phyloP scores from a whole-genome alignment of 2,797 vertebrate species.

The Acipenser ruthenus region DNA sequence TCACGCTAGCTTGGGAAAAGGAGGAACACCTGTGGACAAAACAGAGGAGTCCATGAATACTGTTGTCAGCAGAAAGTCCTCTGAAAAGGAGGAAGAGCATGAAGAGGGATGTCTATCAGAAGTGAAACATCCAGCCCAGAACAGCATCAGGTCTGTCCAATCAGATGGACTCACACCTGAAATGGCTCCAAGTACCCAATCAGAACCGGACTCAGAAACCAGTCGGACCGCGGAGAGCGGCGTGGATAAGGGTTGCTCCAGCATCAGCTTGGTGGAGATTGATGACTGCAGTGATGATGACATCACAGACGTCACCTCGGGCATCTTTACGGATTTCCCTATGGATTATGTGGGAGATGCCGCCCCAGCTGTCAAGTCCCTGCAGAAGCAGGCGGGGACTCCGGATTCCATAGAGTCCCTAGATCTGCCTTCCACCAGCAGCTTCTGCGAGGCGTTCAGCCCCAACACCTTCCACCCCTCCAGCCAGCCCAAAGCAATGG shows the following conservation, averaged over 20 bases:
- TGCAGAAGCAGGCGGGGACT: constrained; percentile 78
- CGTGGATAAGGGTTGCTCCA: constrained; percentile 50
- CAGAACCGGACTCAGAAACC: constrained; percentile 47
- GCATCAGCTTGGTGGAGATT: constrained; percentile 52
- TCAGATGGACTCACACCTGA: constrained; percentile 25
- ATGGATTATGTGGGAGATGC: constrained; percentile 55
- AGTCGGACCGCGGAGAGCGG: constrained; percentile 36
- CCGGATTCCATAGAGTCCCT: constrained; percentile 81
- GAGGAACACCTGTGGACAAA: constrained; percentile 30
- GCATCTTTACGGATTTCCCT: constrained; percentile 68
- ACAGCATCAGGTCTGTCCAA: constrained; percentile 15
- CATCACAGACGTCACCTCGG: constrained; percentile 67
- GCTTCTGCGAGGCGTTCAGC: constrained; percentile 70
- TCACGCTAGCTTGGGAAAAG: constrained; percentile 22
- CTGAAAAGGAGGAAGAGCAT: constrained; percentile 37
- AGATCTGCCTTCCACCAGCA: constrained; percentile 68
- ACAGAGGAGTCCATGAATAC: constrained; percentile 44
- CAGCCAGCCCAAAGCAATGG: constrained; percentile 74
- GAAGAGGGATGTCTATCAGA: constrained; percentile 30
- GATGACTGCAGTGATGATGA: constrained; percentile 70
- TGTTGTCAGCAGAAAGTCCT: constrained; percentile 8
- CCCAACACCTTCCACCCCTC: constrained; percentile 52
- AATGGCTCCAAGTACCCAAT: constrained; percentile 20
- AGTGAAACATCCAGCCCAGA: constrained; percentile 33
- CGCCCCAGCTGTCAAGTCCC: constrained; percentile 55